Evolutionary conservation across 2,797 vertebrate genomes (phyloP).

Genomic region (Malurus splendens): DNA sequence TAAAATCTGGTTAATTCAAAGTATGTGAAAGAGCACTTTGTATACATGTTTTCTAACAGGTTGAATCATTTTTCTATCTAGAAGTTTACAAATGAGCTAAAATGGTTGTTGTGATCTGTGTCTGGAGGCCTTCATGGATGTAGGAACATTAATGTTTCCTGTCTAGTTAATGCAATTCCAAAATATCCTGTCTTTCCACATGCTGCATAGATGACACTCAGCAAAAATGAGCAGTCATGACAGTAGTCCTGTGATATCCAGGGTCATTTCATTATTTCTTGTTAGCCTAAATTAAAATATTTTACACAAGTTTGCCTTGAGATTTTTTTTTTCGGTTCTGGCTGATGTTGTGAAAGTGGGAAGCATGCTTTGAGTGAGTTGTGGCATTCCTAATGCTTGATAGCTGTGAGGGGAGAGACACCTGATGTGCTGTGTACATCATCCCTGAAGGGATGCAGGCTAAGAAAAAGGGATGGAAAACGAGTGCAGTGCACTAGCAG

Average conservation of each 20-base stretch:
- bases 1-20: background rate
- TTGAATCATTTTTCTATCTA: background rate
- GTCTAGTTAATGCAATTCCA: background rate
- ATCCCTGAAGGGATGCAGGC: background rate
- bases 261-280: background rate
- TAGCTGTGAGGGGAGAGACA: background rate
- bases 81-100: background rate
- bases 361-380: background rate
- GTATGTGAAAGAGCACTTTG: background rate
- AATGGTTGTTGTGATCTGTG: background rate
- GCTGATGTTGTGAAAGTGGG: background rate
- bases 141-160: background rate
- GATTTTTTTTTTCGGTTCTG: background rate
- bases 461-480: background rate
- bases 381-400: background rate
- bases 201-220: background rate
- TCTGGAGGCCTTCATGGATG: background rate
- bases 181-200: background rate
- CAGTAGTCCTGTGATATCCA: background rate
- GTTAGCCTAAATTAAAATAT: constrained; percentile 40
- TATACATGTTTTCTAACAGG: background rate
- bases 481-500: background rate
- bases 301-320: constrained; percentile 32
- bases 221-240: background rate
- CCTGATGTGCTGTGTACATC: background rate